phyloP scores from a whole-genome alignment of 2,797 vertebrate species.

The Dipus sagitta region DNA sequence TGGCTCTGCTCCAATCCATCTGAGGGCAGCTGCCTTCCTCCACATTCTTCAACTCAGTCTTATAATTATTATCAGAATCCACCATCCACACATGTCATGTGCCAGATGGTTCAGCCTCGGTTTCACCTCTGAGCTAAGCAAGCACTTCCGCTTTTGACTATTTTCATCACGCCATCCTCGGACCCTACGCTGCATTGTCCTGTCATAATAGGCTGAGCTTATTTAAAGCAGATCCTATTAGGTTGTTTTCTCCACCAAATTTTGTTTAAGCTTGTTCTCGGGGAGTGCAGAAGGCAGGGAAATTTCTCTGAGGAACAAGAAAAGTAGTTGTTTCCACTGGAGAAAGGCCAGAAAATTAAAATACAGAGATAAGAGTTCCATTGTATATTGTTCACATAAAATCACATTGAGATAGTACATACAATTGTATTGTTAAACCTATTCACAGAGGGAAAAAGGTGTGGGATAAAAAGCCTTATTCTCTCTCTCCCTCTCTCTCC shows the following conservation, averaged over 20 bases:
- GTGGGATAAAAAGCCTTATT: slow-evolving; percentile 31
- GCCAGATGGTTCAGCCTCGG: background rate
- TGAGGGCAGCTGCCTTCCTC: slow-evolving; percentile 65
- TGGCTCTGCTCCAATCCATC: slow-evolving; percentile 66
- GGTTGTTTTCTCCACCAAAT: slow-evolving; percentile 32
- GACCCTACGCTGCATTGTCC: slow-evolving; percentile 13
- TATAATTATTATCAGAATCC: slow-evolving; percentile 62
- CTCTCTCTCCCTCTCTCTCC: too few relatives aligned
- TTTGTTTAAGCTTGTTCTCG: slow-evolving; percentile 33
- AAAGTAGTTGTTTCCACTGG: background rate
- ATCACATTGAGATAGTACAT: background rate
- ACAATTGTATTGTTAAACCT: slow-evolving; percentile 8
- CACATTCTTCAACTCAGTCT: slow-evolving; percentile 8
- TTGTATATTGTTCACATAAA: slow-evolving; percentile 49
- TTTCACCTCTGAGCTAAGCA: background rate
- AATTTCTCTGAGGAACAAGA: slow-evolving; percentile 50
- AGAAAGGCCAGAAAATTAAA: slow-evolving; percentile 67
- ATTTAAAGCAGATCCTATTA: slow-evolving; percentile 47
- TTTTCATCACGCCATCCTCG: slow-evolving; percentile 12
- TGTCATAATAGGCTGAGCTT: slow-evolving; percentile 4
- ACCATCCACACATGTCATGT: background rate
- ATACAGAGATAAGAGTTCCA: slow-evolving; percentile 51
- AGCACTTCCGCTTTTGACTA: slow-evolving; percentile 23
- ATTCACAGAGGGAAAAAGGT: slow-evolving; percentile 11
- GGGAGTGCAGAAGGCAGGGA: slow-evolving; percentile 46